phyloP scores from a whole-genome alignment of 2,113 vertebrate genomes.

The Pachyramphus minor region DNA sequence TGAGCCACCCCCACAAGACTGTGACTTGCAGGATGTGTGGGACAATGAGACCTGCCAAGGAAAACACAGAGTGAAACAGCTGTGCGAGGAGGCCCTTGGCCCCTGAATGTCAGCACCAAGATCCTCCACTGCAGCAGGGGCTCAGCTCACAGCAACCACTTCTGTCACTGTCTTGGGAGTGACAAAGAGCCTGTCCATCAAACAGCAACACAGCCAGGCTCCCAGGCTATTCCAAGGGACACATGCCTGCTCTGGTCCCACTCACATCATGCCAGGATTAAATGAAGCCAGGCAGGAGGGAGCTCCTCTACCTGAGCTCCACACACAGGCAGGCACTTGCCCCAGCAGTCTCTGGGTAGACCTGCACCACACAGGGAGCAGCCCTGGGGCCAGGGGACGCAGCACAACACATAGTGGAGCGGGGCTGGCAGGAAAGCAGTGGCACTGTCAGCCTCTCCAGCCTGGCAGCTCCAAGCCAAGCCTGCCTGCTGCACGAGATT shows the following conservation, averaged over 20 bases:
- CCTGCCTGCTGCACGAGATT: background rate
- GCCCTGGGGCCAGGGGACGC: fast-evolving
- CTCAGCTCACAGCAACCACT: background rate
- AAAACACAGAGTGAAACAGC: background rate
- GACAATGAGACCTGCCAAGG: conserved; percentile 78
- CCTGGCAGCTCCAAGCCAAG: background rate
- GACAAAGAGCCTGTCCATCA: background rate
- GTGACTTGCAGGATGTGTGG: conserved; percentile 87
- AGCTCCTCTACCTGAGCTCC: background rate
- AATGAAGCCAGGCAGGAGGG: background rate
- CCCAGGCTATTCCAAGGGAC: background rate
- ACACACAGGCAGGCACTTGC: background rate
- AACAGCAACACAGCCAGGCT: background rate
- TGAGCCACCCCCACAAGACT: conserved; percentile 92
- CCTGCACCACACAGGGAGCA: background rate
- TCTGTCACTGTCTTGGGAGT: background rate
- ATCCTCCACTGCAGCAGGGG: background rate
- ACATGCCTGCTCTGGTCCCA: fast-evolving
- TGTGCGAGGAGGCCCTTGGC: background rate
- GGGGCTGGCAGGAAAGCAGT: background rate
- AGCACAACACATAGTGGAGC: fast-evolving
- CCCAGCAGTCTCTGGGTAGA: background rate
- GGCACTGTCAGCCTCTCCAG: background rate
- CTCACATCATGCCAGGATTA: background rate
- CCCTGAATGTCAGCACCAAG: background rate